Evolutionary conservation across 2,797 vertebrate species (phyloP), one percentile per base, ranked within the genome.

Genomic region (Pseudotriccus pelzelni): DNA sequence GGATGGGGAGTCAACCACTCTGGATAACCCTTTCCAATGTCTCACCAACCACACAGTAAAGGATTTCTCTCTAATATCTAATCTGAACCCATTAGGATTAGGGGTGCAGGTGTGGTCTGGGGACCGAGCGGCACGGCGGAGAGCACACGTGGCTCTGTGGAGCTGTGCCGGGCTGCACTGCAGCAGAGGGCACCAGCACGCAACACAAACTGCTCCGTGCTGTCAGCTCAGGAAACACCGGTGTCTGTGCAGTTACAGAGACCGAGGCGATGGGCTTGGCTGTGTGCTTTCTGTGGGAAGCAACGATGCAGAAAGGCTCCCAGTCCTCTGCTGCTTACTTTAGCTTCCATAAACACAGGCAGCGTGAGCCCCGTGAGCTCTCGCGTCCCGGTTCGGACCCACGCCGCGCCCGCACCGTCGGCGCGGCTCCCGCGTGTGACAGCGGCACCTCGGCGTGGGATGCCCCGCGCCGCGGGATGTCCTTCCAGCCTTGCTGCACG

Each of bases 141-240:
- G 47, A 25, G 41, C 32, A 14, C 10, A 0, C 1, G 10, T 0
- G 76, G 77, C 55, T 24, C 27, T 19, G 87, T 2, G 1, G 28
- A 30, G 72, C 55, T 5, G 63, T 1, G 78, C 80, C 24, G 10
- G 11, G 4, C 11, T 8, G 55, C 80, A 6, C 90, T 91, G 96
- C 96, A 93, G 73, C 90, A 96, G 95, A 96, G 96, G 95, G 95
- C 95, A 96, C 93, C 95, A 82, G 66, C 75, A 88, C 84, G 90
- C 90, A 78, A 43, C 76, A 24, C 34, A 88, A 93, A 3, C 32
- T 1, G 36, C 74, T 64, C 39, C 1, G 36, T 1, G 79, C 82
- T 44, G 6, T 7, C 64, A 34, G 79, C 75, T 12, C 14, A 15
- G 7, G 2, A 19, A 56, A 46, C 2, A 27, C 68, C 3, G 2